These are phyloP conservation scores for Manis crassicaudata DNA, from an alignment of 2,797 vertebrate genomes.

Conservation along the genomic window DNA sequence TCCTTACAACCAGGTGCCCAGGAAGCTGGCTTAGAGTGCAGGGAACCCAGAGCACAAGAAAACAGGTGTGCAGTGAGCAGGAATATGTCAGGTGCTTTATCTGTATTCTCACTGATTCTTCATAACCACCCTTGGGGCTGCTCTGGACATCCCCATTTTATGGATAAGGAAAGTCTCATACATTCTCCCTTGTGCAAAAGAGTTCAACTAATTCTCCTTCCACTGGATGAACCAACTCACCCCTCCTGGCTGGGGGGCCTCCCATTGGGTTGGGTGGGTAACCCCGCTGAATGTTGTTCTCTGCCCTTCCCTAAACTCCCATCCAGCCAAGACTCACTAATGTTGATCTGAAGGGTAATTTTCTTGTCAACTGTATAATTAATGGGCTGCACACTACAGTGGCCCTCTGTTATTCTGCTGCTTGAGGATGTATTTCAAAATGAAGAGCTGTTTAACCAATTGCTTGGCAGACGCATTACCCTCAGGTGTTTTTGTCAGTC, in stretches of 20 bases:
- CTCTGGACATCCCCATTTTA: background rate
- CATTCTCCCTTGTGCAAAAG: background rate
- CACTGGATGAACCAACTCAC: too few species aligned
- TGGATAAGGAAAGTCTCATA: background rate
- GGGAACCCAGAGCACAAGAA: background rate
- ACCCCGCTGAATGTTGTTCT: background rate
- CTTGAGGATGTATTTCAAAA: constrained; percentile 84
- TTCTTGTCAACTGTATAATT: constrained; percentile 89
- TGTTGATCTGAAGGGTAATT: constrained; percentile 86
- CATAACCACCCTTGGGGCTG: background rate
- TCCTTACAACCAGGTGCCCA: background rate
- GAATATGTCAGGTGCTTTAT: background rate
- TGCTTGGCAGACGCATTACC: constrained; percentile 84
- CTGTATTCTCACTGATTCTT: background rate
- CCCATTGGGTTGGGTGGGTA: background rate
- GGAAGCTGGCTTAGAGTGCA: background rate
- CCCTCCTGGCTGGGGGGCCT: background rate
- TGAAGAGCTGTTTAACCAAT: constrained; percentile 87
- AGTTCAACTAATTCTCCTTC: background rate
- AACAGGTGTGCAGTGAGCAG: background rate
- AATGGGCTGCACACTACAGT: constrained; percentile 83
- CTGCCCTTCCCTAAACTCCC: background rate
- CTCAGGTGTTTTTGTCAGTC: constrained; percentile 86
- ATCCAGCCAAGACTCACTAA: constrained; percentile 73
- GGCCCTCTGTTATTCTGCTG: constrained; percentile 85